Evolutionary conservation across 2,888 invertebrate species (phyloP), one percentile per base, ranked within the genome.

Genomic region (Thymelicus acteon): DNA sequence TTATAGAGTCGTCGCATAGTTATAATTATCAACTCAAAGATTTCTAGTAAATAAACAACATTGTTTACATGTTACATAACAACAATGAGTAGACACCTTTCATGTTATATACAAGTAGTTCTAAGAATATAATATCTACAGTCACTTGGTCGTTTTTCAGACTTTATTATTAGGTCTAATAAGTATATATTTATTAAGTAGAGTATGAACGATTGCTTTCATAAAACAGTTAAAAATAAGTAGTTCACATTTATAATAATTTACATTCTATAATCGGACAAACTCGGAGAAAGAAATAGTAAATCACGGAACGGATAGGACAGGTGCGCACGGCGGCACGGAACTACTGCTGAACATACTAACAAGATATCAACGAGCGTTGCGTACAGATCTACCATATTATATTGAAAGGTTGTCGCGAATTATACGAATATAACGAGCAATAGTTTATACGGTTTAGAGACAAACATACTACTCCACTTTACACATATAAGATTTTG

Each of bases 91-190:
- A 87, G 85, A 88, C 83, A 86, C 83, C 79, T 81, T 85, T 81
- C 75, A 86, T 78, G 78, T 78, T 92, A 91, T 92, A 77, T 92
- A 92, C 91, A 92, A 81, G 84, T 88, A 89, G 81, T 79, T 78
- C 85, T 89, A 87, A 79, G 77, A 72, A 75, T 72, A 63, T 68
- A 81, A 79, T 83, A 88, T 88, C 85, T 90, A 93, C 91, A 90
- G 80, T 83, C 87, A 85, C 88, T 93, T 93, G 93, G 93, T 93
- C 93, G 91, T 87, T 90, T 73, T 85, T 93, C 93, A 93, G 93
- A 93, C 93, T 92, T 92, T 82, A 86, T 83, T 80, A 85, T 85
- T 85, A 86, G 79, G 81, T 80, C 79, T 76, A 75, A 74, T 76
- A 75, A 67, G 4, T 71, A 69, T 73, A 61, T 66, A 72, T 72